Conservation (phyloP, 2,888 invertebrate species). For the Plagodis pulveraria region DNA sequence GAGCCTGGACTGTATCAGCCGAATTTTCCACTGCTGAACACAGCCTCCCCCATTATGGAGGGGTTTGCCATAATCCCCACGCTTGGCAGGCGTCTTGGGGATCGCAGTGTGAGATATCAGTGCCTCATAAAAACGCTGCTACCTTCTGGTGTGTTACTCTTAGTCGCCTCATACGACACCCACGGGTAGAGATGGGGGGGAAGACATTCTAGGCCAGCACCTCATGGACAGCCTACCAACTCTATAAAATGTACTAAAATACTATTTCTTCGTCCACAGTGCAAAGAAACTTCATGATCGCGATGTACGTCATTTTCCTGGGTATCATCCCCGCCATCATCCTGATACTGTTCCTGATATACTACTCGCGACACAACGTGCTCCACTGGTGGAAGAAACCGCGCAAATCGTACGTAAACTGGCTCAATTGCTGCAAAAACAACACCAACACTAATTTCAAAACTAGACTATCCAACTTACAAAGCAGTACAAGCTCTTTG, state of each 20-base stretch:
- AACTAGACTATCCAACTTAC: constrained; percentile 40
- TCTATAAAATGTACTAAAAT: neutral
- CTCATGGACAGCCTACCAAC: too few relatives aligned
- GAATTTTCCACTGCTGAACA: too few relatives aligned
- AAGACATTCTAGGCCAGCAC: too few relatives aligned
- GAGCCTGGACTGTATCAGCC: too few relatives aligned
- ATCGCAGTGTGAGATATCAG: too few relatives aligned
- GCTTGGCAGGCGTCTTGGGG: too few relatives aligned
- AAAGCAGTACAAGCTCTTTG: constrained; percentile 35
- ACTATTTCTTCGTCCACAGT: constrained; percentile 76
- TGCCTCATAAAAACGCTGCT: too few relatives aligned
- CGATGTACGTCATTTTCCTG: constrained; percentile 94
- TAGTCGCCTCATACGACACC: too few relatives aligned
- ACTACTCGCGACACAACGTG: constrained; percentile 90
- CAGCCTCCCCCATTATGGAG: too few relatives aligned
- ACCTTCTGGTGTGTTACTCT: too few relatives aligned
- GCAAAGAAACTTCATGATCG: constrained; percentile 90
- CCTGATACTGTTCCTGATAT: constrained; percentile 87
- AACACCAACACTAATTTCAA: constrained; percentile 32
- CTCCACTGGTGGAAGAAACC: constrained; percentile 81
- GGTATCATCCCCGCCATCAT: constrained; percentile 91
- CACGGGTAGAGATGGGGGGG: too few relatives aligned
- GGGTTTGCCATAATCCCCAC: too few relatives aligned
- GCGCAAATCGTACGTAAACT: constrained; percentile 78
- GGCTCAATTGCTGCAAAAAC: constrained; percentile 36